Evolutionary conservation across 2,888 invertebrate species (phyloP).

Genomic region (Leucophenga maculata): DNA sequence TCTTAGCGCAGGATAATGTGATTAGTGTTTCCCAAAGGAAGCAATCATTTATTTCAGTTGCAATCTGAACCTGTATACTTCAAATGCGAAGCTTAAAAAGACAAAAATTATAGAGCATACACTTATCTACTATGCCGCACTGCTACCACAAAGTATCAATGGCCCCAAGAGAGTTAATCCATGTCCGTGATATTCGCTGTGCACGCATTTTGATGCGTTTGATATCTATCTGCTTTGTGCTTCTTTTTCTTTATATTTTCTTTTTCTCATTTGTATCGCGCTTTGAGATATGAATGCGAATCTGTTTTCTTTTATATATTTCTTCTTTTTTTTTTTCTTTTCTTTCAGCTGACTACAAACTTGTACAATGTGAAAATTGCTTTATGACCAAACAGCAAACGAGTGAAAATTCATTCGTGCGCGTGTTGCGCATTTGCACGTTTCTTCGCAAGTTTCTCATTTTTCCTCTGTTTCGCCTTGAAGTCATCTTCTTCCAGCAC

Average conservation of each 20-base stretch:
- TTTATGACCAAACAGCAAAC: background rate
- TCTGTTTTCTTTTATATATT: background rate
- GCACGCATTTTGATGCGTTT: slow-evolving; percentile 16
- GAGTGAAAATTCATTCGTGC: background rate
- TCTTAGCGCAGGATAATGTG: too few species aligned
- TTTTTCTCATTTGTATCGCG: too few species aligned
- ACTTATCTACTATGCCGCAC: too few species aligned
- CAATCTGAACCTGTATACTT: too few species aligned
- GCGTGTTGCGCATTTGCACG: background rate
- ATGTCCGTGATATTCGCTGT: background rate
- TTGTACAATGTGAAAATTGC: slow-evolving; percentile 10
- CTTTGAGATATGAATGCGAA: too few species aligned
- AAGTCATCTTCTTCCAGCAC: background rate
- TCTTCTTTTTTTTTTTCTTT: background rate
- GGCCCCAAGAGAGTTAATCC: too few species aligned
- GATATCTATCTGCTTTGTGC: background rate
- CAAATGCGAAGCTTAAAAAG: too few species aligned
- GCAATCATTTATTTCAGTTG: too few species aligned
- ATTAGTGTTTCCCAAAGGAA: too few species aligned
- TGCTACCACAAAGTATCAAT: too few species aligned
- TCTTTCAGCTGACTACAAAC: background rate
- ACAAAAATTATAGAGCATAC: too few species aligned
- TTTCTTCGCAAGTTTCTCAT: background rate
- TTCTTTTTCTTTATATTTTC: background rate
- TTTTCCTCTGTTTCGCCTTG: too few species aligned